phyloP scores from a whole-genome alignment of 2,888 invertebrate genomes.

The Aproaerema taeniolella region DNA sequence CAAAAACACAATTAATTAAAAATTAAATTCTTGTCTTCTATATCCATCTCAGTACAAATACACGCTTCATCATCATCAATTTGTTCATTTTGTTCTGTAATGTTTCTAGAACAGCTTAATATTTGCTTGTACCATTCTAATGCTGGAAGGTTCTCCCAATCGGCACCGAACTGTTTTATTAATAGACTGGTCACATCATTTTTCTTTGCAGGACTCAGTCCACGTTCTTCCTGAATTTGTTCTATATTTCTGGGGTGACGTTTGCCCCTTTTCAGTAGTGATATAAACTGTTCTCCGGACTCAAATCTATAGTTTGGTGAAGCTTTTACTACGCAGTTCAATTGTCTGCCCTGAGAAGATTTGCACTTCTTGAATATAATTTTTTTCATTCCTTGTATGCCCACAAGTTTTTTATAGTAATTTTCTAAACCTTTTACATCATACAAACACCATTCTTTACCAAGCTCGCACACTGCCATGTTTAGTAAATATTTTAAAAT shows the following conservation, averaged over 20 bases:
- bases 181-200: background rate
- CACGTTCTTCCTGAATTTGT: background rate
- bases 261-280: background rate
- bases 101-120: too few relatives aligned
- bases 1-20: too few relatives aligned
- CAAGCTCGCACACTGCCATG: background rate
- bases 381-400: background rate
- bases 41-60: too few relatives aligned
- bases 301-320: background rate
- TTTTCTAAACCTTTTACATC: background rate
- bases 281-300: background rate
- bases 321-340: background rate
- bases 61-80: too few relatives aligned
- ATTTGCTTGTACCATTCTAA: background rate
- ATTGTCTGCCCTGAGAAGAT: background rate
- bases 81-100: too few relatives aligned
- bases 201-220: background rate
- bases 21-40: too few relatives aligned
- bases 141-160: background rate
- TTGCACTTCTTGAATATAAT: background rate
- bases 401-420: background rate
- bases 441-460: background rate
- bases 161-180: background rate
- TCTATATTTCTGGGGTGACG: background rate
- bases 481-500: conserved; percentile 7